These are phyloP conservation scores for Epinotia brunnichana DNA, from an alignment of 2,888 invertebrate genomes.

Conservation along the genomic window DNA sequence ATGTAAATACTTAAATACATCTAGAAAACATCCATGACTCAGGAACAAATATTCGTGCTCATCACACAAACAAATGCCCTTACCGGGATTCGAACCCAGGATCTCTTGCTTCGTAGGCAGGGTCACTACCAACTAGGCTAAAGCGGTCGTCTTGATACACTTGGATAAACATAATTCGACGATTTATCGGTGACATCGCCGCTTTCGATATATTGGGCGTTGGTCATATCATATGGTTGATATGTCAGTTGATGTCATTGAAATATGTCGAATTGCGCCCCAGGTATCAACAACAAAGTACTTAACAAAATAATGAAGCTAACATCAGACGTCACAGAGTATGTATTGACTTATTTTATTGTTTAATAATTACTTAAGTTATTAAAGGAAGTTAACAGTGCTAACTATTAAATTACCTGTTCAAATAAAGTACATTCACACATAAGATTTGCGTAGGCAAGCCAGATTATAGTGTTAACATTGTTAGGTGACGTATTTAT, in stretches of 20 bases:
- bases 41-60: too few relatives aligned
- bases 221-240: not conserved
- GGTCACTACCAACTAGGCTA: too few relatives aligned
- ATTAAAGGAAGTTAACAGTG: not conserved
- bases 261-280: not conserved
- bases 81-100: too few relatives aligned
- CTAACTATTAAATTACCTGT: conserved; percentile 1
- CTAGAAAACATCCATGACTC: too few relatives aligned
- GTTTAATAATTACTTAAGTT: not conserved
- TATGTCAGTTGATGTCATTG: not conserved
- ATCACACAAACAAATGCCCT: too few relatives aligned
- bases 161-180: too few relatives aligned
- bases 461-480: conserved; percentile 1
- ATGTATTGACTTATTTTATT: not conserved
- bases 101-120: too few relatives aligned
- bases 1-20: too few relatives aligned
- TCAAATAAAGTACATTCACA: not conserved
- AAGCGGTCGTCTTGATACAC: too few relatives aligned
- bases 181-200: too few relatives aligned
- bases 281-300: not conserved
- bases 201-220: too few relatives aligned
- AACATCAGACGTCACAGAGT: not conserved
- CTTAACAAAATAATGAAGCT: not conserved
- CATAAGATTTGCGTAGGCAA: conserved; percentile 1
- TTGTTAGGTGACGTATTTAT: not conserved